phyloP scores from a whole-genome alignment of 2,113 vertebrate species.

The Pimephales promelas region DNA sequence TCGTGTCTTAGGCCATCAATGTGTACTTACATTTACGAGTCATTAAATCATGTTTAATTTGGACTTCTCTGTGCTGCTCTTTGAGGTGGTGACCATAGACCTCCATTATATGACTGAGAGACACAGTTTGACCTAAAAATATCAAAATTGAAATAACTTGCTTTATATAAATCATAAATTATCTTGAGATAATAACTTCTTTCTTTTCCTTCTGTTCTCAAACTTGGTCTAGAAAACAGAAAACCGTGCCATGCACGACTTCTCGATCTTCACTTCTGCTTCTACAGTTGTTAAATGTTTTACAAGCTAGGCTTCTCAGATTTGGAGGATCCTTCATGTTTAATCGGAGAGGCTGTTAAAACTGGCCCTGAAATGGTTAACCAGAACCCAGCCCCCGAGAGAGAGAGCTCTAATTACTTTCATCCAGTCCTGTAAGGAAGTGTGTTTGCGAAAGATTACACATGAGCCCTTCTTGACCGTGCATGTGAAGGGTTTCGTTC shows the following conservation, averaged over 20 bases:
- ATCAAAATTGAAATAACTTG: no score
- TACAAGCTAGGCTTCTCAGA: background rate
- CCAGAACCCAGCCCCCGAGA: conserved; percentile 59
- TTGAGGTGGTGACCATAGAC: no score
- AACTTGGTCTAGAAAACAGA: background rate
- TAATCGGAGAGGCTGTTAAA: background rate
- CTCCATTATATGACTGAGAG: no score
- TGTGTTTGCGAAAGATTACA: conserved; percentile 67
- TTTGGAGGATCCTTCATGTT: background rate
- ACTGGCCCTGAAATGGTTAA: conserved; percentile 56
- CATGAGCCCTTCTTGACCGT: conserved; percentile 58
- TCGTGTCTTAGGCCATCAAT: no score
- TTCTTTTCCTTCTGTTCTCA: background rate
- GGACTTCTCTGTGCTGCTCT: no score
- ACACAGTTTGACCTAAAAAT: no score
- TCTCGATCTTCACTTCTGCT: background rate
- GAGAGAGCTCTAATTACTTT: conserved; percentile 54
- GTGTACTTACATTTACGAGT: no score
- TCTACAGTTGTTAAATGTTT: conserved; percentile 11
- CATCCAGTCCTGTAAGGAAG: conserved; percentile 68
- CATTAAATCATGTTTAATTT: no score
- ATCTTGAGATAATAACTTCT: background rate
- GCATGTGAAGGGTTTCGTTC: conserved; percentile 8
- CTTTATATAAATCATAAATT: background rate
- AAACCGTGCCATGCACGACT: background rate